Percentiles rank a stretch among this genome's conserved stretches.
Conservation (phyloP, 1,140 invertebrate genomes). For the Linepithema humile region DNA sequence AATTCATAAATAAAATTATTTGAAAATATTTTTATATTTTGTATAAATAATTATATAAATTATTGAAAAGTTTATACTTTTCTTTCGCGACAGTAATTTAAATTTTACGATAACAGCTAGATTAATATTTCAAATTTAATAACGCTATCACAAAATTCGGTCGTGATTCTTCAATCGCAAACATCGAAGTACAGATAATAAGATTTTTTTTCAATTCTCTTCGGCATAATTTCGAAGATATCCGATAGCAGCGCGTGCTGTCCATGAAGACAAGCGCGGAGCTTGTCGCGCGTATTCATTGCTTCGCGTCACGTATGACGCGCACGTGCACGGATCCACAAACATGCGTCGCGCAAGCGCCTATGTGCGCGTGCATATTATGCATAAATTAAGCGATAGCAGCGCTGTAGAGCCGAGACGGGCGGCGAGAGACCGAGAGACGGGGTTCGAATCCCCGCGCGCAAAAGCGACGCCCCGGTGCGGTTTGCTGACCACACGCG, state of each 20-base stretch:
- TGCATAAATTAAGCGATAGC: conserved; percentile 73
- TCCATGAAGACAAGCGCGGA: conserved; percentile 37
- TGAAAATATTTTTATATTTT: background rate
- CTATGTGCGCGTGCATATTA: conserved; percentile 36
- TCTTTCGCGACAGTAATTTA: background rate
- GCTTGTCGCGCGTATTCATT: conserved; percentile 44
- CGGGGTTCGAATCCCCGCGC: conserved; percentile 38
- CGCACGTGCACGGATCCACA: conserved; percentile 52
- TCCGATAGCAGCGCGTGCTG: conserved; percentile 27
- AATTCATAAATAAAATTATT: too few relatives aligned
- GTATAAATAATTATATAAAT: background rate
- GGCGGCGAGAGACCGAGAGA: conserved; percentile 20
- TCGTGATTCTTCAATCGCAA: too few relatives aligned
- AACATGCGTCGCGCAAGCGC: conserved; percentile 49
- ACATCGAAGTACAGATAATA: too few relatives aligned
- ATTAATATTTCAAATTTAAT: too few relatives aligned
- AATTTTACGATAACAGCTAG: too few relatives aligned
- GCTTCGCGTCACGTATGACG: conserved; percentile 60
- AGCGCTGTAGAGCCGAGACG: background rate
- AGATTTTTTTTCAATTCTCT: background rate
- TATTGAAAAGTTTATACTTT: background rate
- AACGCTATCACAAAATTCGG: too few relatives aligned
- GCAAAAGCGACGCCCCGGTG: conserved; percentile 55
- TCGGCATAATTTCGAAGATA: conserved; percentile 21
- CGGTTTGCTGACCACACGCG: conserved; percentile 57